Conservation (phyloP, 2,888 invertebrate genomes). For the Orgyia antiqua region DNA sequence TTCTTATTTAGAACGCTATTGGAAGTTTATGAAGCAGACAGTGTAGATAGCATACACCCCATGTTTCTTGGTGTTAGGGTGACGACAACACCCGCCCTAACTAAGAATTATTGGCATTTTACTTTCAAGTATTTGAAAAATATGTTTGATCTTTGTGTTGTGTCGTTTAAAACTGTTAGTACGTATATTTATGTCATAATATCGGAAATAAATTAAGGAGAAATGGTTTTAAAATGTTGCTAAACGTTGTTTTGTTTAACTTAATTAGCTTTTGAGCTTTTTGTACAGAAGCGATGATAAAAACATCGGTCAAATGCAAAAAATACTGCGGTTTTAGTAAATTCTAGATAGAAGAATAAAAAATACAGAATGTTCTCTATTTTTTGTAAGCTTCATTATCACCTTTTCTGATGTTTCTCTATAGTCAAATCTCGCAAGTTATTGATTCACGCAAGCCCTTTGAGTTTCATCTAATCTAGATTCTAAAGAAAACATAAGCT, state of each 20-base stretch:
- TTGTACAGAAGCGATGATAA: not conserved
- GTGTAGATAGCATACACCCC: slow-evolving; percentile 47
- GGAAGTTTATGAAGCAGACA: slow-evolving; percentile 55
- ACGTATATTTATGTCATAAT: not conserved
- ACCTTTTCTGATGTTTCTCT: too few species aligned
- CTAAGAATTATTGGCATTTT: slow-evolving; percentile 37
- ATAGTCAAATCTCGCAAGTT: too few species aligned
- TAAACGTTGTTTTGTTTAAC: not conserved
- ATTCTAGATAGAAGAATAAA: too few species aligned
- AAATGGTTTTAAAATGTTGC: not conserved
- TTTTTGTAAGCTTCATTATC: too few species aligned
- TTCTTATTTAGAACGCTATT: too few species aligned
- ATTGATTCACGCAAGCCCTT: too few species aligned
- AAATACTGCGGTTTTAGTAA: too few species aligned
- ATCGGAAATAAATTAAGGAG: not conserved
- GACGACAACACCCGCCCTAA: slow-evolving; percentile 32
- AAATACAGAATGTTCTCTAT: too few species aligned
- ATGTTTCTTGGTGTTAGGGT: slow-evolving; percentile 34
- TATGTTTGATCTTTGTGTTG: slow-evolving; percentile 1
- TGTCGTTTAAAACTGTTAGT: not conserved
- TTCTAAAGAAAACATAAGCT: too few species aligned
- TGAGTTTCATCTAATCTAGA: too few species aligned
- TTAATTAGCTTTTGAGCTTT: not conserved
- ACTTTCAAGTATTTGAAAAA: slow-evolving; percentile 1
- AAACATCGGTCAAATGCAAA: not conserved